Percentiles rank a stretch among this genome's conserved stretches.
Conservation (phyloP, 2,113 vertebrate genomes). For the Nerophis lumbriciformis region DNA sequence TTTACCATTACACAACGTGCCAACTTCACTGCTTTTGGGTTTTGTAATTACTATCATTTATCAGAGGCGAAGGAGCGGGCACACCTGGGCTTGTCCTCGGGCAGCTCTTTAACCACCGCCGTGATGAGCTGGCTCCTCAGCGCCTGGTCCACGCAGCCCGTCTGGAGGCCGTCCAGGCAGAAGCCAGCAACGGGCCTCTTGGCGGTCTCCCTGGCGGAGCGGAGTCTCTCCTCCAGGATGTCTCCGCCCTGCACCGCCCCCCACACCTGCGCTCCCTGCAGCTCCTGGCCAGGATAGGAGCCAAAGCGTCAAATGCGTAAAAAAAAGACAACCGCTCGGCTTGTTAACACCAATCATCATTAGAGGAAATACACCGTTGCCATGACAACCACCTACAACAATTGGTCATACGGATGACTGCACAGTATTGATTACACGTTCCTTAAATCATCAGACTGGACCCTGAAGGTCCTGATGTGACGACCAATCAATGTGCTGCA, state of each 20-base stretch:
- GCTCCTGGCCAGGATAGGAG: slow-evolving; percentile 65
- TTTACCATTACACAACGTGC: too few relatives aligned
- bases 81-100: slow-evolving; percentile 91
- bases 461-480: too few relatives aligned
- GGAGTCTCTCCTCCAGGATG: slow-evolving; percentile 83
- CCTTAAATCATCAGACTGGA: too few relatives aligned
- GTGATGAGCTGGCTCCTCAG: slow-evolving; percentile 80
- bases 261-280: slow-evolving; percentile 78
- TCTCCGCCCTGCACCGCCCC: slow-evolving; percentile 93
- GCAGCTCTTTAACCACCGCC: slow-evolving; percentile 81
- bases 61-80: background rate
- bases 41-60: background rate
- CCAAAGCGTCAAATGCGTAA: background rate
- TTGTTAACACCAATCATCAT: slow-evolving; percentile 16
- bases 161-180: slow-evolving; percentile 88
- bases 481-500: slow-evolving; percentile 33
- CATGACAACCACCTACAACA: too few relatives aligned
- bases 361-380: too few relatives aligned
- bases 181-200: slow-evolving; percentile 93
- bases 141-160: slow-evolving; percentile 64
- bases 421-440: too few relatives aligned
- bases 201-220: slow-evolving; percentile 89
- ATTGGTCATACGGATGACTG: too few relatives aligned
- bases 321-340: background rate
- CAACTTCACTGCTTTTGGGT: too few relatives aligned